Percentiles rank a stretch among this genome's conserved stretches.
Evolutionary conservation across 2,888 invertebrate genomes (phyloP).

Genomic region (Gisinianus flammeolus): DNA sequence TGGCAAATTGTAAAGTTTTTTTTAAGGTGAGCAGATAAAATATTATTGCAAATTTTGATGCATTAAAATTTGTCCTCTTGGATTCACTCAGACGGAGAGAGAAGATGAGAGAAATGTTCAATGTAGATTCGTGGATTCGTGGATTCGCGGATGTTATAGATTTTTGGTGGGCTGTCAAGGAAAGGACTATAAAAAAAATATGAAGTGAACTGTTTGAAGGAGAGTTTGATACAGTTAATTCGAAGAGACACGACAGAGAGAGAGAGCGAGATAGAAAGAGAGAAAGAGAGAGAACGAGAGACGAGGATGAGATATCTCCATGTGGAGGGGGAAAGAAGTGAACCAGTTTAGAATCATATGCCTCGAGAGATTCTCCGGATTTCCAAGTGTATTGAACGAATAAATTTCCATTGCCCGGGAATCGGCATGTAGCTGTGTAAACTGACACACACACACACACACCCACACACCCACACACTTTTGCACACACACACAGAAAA

Average conservation of each 20-base stretch:
- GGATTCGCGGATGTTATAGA: too few relatives aligned
- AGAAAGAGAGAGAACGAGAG: neutral
- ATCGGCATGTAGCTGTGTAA: neutral
- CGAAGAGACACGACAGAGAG: neutral
- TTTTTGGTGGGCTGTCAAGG: neutral
- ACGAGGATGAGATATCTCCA: too few relatives aligned
- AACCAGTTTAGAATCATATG: slow-evolving; percentile 37
- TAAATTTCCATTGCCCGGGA: slow-evolving; percentile 28
- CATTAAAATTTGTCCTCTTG: too few relatives aligned
- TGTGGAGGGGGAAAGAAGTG: neutral
- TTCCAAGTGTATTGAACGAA: slow-evolving; percentile 43
- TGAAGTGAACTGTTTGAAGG: neutral
- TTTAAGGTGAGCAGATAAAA: too few relatives aligned
- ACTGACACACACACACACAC: too few relatives aligned
- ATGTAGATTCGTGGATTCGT: too few relatives aligned
- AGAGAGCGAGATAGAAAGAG: neutral
- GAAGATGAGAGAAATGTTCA: too few relatives aligned
- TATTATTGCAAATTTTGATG: too few relatives aligned
- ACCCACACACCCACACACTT: too few relatives aligned
- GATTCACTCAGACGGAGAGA: too few relatives aligned
- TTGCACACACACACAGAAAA: too few relatives aligned
- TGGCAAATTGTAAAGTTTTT: too few relatives aligned
- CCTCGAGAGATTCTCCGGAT: slow-evolving; percentile 35
- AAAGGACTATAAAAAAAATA: neutral
- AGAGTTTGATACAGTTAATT: neutral